Evolutionary conservation across 2,888 invertebrate genomes (phyloP), one percentile per base, ranked within the genome.

Genomic region (Macroteleia sp.): DNA sequence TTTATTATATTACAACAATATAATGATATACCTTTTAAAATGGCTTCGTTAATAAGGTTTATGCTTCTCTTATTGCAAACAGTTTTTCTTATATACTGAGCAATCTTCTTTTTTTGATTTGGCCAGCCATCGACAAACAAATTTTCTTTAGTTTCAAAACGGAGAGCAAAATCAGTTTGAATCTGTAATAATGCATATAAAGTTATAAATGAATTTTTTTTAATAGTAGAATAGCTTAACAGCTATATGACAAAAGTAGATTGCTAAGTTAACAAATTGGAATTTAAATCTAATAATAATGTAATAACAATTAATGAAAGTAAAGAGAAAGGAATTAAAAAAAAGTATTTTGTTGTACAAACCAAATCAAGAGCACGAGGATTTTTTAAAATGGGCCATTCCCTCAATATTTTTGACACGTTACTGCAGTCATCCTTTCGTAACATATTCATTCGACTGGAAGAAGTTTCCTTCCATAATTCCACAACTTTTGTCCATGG

Each of bases 1-100:
- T n/a, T n/a, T n/a, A n/a, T n/a, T n/a, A n/a, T n/a, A n/a, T n/a
- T n/a, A n/a, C n/a, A n/a, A n/a, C n/a, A n/a, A n/a, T n/a, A n/a
- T 19, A 34, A n/a, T 28, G 25, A 50, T 16, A 22, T 41, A 56
- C 56, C 14, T 39, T 56, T 56, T 17, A 28, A 25, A 17, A 56
- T 41, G 14, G 41, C 56, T 5, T 25, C 41, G 0, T 39, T n/a
- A 10, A 54, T 10, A 16, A 9, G 4, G 1, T 22, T 1, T 20
- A 25, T 0, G 3, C 22, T 16, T 1, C 9, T 25, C n/a, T 54
- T 36, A 8, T 54, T 56, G 1, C 19, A 16, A 12, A 30, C 28
- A 12, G 39, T 56, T 17, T 16, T 3, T 25, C 25, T 20, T 19
- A 54, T 22, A 30, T 39, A 54, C 8, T 2, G 2, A 25, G 20